phyloP scores from a whole-genome alignment of 2,113 vertebrate species.

The Sander vitreus region DNA sequence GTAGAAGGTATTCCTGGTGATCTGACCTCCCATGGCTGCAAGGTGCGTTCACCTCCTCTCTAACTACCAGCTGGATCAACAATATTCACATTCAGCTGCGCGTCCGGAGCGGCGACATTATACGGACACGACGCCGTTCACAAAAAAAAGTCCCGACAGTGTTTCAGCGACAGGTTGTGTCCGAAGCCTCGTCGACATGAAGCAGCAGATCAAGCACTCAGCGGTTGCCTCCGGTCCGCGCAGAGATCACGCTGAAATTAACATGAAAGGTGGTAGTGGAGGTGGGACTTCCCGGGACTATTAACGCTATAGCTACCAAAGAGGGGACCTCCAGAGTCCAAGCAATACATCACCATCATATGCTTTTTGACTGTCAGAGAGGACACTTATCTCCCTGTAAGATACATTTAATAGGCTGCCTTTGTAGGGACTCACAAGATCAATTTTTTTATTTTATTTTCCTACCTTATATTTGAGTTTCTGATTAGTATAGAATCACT shows the following conservation, averaged over 20 bases:
- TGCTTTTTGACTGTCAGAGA: not conserved
- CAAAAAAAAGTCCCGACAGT: conserved; percentile 19
- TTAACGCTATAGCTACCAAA: conserved; percentile 55
- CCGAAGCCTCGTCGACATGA: conserved; percentile 40
- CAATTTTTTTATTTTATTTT: no score
- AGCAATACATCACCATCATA: not conserved
- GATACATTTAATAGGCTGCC: not conserved
- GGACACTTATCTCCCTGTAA: not conserved
- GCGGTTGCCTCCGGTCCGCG: conserved; percentile 30
- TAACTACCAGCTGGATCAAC: conserved; percentile 56
- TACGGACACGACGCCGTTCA: conserved; percentile 6
- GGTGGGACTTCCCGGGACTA: conserved; percentile 67
- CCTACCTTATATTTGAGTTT: not conserved
- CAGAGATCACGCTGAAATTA: conserved; percentile 71
- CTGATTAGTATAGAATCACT: not conserved
- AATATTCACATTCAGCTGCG: conserved; percentile 46
- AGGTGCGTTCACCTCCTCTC: conserved; percentile 79
- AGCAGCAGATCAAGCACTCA: conserved; percentile 16
- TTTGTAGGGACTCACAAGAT: not conserved
- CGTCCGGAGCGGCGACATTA: conserved; percentile 56
- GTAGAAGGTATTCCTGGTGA: conserved; percentile 87
- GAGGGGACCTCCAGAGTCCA: not conserved
- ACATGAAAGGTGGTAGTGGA: conserved; percentile 77
- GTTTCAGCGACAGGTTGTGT: conserved; percentile 23
- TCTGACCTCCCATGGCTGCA: conserved; percentile 90